Evolutionary conservation across 64 coral and sea anemone species (phyloP).

Genomic region (Acropora yongei): DNA sequence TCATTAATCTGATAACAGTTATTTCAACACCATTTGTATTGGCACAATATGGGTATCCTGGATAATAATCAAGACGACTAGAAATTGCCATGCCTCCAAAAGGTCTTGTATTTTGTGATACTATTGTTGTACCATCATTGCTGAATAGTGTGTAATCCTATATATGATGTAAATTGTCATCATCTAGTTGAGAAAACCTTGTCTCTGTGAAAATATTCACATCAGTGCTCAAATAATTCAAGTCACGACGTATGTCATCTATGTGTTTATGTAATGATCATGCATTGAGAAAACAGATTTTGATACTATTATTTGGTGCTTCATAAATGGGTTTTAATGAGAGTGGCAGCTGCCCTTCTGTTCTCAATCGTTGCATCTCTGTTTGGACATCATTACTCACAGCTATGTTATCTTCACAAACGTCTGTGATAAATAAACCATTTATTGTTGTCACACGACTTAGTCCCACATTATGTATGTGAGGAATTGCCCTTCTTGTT

Average conservation of each 20-base stretch:
- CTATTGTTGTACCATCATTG: slow-evolving; percentile 66
- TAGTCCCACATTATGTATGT: slow-evolving; percentile 63
- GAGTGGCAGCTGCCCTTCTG: too few relatives aligned
- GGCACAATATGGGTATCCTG: slow-evolving; percentile 75
- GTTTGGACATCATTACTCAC: slow-evolving; percentile 19
- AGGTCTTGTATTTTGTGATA: slow-evolving; percentile 69
- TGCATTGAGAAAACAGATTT: slow-evolving; percentile 63
- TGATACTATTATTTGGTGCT: neutral
- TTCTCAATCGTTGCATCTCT: neutral
- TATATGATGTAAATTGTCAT: slow-evolving; percentile 70
- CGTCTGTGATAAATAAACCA: slow-evolving; percentile 50
- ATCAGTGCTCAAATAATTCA: slow-evolving; percentile 64
- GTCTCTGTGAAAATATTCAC: slow-evolving; percentile 57
- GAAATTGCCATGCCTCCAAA: slow-evolving; percentile 73
- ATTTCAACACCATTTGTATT: slow-evolving; percentile 85
- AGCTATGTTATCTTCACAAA: slow-evolving; percentile 67
- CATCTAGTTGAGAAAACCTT: slow-evolving; percentile 70
- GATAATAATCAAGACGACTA: slow-evolving; percentile 75
- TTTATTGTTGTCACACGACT: slow-evolving; percentile 58
- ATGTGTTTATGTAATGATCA: slow-evolving; percentile 61
- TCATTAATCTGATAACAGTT: slow-evolving; percentile 73
- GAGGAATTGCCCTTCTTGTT: slow-evolving; percentile 64
- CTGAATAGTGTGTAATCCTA: slow-evolving; percentile 69
- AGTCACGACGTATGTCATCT: slow-evolving; percentile 62
- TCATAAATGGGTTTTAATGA: too few relatives aligned